A percentile compares a stretch with the other conserved stretches of the same genome.
These are phyloP conservation scores for Malacoraja senta DNA, from an alignment of 2,797 vertebrate species.

Conservation along the genomic window DNA sequence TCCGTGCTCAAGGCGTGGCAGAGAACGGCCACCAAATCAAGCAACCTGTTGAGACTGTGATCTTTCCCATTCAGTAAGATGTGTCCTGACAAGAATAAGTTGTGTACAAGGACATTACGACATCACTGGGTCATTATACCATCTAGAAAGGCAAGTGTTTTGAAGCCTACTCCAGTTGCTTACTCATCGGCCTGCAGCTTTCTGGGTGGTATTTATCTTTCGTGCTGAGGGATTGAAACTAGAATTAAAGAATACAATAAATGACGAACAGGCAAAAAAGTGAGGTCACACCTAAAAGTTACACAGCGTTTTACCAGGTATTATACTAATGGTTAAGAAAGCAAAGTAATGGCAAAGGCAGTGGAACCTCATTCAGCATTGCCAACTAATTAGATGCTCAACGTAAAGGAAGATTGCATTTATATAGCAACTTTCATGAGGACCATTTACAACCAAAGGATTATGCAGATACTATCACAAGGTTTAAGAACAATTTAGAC, in stretches of 20 bases:
- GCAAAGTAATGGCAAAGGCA: not conserved
- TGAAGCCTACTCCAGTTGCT: not conserved
- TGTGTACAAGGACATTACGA: not conserved
- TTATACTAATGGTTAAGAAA: not conserved
- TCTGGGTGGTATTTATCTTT: not conserved
- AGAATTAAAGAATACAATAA: not conserved
- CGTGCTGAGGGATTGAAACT: not conserved
- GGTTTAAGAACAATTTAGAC: too few relatives aligned
- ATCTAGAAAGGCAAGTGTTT: not conserved
- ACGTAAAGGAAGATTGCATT: not conserved
- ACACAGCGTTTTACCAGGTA: not conserved
- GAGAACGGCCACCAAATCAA: not conserved
- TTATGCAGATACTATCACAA: too few relatives aligned
- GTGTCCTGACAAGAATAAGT: constrained; percentile 9
- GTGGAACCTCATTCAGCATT: not conserved
- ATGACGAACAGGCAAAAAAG: not conserved
- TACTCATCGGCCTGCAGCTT: constrained; percentile 8
- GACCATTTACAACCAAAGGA: too few relatives aligned
- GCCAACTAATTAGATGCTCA: not conserved
- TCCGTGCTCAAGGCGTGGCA: not conserved
- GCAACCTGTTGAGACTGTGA: not conserved
- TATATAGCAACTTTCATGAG: not conserved
- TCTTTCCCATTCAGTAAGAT: not conserved
- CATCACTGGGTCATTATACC: not conserved
- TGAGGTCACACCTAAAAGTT: not conserved